Evolutionary conservation across 2,797 vertebrate genomes (phyloP), one percentile per base, ranked within the genome.

Genomic region (Pteronotus mesoamericanus): DNA sequence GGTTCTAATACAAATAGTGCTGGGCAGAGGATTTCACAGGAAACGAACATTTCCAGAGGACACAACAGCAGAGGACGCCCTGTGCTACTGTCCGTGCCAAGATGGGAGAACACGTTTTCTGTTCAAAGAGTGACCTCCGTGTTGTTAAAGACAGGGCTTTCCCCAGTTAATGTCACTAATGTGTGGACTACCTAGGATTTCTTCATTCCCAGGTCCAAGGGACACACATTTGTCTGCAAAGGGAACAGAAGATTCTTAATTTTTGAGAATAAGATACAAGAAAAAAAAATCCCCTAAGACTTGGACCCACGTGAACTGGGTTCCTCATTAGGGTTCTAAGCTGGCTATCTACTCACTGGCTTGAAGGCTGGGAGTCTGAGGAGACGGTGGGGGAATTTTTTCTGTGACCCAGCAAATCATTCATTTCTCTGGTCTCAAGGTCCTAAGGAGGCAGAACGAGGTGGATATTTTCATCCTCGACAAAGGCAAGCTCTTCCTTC

Each of bases 201-300:
- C 88, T 46, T 42, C 61, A 26, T 39, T 82, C 26, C 34, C 42
- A 22, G 71, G 72, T 16, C 32, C 48, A 44, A 66, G 14, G 42
- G 69, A 48, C 3, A 10, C 12, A 22, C 5, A 1, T 6, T 6
- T 55, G 26, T 53, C 59, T 55, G 80, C 61, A 57, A 89, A 94
- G 34, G 9, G 34, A 85, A 82, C 0, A 2, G 61, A 34, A 39
- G n/a, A 21, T 16, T 32, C 66, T 69, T 71, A 42, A 21, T 32
- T 91, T 80, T 39, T 9, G 39, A 85, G 84, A 92, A 78, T n/a
- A 64, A 75, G 68, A 88, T 44, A 29, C 24, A 59, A 59, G 59
- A 59, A 71, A 39, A 22, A 10, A 10, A 78, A 86, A 21, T 34
- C 48, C 42, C 37, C 0, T 34, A 51, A 26, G 61, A n/a, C 83